Percentiles rank a stretch among this genome's conserved stretches.
phyloP scores from a whole-genome alignment of 2,797 vertebrate species.

The Coluber constrictor region DNA sequence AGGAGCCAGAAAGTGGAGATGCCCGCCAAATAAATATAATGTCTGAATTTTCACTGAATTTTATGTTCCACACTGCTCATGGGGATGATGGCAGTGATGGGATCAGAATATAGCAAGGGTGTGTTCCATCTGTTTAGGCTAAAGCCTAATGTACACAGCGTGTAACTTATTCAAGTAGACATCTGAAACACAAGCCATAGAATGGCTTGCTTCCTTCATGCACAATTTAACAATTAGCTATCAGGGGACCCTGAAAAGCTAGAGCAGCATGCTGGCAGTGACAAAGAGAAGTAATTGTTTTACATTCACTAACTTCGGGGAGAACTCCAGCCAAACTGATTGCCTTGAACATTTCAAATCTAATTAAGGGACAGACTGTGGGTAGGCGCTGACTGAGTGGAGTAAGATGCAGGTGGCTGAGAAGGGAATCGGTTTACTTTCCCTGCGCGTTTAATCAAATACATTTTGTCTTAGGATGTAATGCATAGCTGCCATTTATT shows the following conservation, averaged over 20 bases:
- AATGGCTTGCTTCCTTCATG: constrained; percentile 38
- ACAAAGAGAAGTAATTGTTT: constrained; percentile 33
- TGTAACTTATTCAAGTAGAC: constrained; percentile 20
- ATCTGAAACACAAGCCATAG: constrained; percentile 25
- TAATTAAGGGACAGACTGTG: constrained; percentile 37
- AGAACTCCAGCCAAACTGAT: constrained; percentile 30
- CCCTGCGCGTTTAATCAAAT: background rate
- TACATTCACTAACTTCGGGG: constrained; percentile 11
- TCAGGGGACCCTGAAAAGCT: constrained; percentile 22
- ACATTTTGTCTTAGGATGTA: constrained; percentile 1
- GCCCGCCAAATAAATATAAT: background rate
- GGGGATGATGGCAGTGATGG: background rate
- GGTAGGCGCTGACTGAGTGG: constrained; percentile 16
- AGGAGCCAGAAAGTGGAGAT: too few relatives aligned
- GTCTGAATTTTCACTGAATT: background rate
- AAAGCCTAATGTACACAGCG: constrained; percentile 25
- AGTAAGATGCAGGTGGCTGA: constrained; percentile 19
- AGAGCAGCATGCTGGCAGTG: background rate
- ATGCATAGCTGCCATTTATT: background rate
- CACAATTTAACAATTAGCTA: constrained; percentile 46
- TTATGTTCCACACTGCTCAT: background rate
- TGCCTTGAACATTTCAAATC: constrained; percentile 36
- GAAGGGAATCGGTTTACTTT: background rate
- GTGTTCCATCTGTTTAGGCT: constrained; percentile 33
- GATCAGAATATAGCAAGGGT: background rate